phyloP scores from a whole-genome alignment of 2,113 vertebrate species.

The Saccopteryx bilineata region DNA sequence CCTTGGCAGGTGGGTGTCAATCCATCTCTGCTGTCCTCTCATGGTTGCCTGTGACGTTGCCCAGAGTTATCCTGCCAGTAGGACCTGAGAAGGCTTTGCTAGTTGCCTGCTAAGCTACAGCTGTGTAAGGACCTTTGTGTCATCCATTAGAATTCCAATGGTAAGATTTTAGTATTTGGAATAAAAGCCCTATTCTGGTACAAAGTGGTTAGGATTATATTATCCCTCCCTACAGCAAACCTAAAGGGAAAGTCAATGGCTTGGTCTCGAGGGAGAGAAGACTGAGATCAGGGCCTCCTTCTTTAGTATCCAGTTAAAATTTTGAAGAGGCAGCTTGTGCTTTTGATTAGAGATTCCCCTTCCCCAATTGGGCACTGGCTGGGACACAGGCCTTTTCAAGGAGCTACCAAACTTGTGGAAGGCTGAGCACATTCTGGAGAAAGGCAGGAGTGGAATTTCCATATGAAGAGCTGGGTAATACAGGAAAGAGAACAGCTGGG shows the following conservation, averaged over 20 bases:
- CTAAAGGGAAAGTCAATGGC: background rate
- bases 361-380: background rate
- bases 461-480: background rate
- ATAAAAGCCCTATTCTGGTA: background rate
- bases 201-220: background rate
- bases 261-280: background rate
- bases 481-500: background rate
- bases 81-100: background rate
- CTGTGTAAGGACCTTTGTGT: background rate
- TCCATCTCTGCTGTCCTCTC: background rate
- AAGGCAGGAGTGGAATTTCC: background rate
- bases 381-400: background rate
- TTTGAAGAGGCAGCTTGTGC: background rate
- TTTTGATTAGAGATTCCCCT: background rate
- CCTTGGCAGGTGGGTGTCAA: background rate
- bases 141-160: background rate
- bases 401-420: background rate
- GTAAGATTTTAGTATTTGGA: slow-evolving; percentile 20
- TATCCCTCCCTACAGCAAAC: background rate
- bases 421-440: background rate
- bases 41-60: background rate
- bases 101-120: background rate
- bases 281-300: background rate
- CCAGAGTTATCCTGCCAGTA: background rate
- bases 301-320: background rate